Conservation (phyloP, 2,888 invertebrate species). For the Lobophora halterata region DNA sequence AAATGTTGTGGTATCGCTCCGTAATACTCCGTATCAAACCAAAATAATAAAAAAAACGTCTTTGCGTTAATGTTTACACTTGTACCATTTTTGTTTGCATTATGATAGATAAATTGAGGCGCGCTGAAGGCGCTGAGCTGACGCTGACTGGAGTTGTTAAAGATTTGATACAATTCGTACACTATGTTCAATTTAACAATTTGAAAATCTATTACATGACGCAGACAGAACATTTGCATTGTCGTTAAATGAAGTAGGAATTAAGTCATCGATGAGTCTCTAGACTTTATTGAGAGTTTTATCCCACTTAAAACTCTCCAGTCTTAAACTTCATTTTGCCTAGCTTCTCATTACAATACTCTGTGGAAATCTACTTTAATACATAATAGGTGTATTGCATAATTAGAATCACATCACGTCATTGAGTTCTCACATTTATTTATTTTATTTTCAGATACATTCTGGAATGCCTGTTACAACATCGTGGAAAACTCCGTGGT, state of each 20-base stretch:
- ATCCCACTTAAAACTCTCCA: constrained; percentile 2
- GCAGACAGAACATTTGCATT: background rate
- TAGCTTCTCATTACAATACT: too few species aligned
- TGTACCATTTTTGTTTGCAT: constrained; percentile 44
- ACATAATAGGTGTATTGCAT: too few species aligned
- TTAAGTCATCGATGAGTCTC: constrained; percentile 35
- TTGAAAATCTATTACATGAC: constrained; percentile 2
- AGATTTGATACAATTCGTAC: too few species aligned
- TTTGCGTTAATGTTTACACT: constrained; percentile 42
- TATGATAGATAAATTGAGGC: constrained; percentile 43
- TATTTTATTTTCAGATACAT: constrained; percentile 36
- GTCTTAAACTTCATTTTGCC: too few species aligned
- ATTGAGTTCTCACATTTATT: constrained; percentile 4
- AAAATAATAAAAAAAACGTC: too few species aligned
- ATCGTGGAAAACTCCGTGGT: constrained; percentile 43
- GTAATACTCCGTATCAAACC: too few species aligned
- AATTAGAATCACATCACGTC: background rate
- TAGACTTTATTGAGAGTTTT: constrained; percentile 13
- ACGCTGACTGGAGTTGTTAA: too few species aligned
- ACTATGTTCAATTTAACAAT: too few species aligned
- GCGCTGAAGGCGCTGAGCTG: constrained; percentile 39
- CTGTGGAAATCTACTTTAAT: too few species aligned
- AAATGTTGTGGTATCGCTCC: constrained; percentile 25
- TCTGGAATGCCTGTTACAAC: constrained; percentile 38
- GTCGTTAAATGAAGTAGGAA: constrained; percentile 13